Percentiles rank a stretch among this genome's conserved stretches.
Evolutionary conservation across 1,140 invertebrate genomes (phyloP).

Genomic region (Triops cancriformis): DNA sequence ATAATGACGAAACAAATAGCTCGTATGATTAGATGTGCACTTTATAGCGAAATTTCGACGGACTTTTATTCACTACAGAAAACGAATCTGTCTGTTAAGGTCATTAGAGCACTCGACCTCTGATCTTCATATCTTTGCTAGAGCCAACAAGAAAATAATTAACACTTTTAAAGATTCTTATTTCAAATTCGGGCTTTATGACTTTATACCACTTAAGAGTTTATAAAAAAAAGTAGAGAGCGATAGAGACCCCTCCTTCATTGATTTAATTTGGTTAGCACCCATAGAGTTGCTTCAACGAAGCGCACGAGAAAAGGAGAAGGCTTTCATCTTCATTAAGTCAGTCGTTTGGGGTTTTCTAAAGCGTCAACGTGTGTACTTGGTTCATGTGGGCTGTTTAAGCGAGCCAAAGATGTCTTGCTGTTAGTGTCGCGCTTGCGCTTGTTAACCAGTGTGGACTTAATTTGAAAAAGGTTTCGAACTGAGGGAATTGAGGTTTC

Average conservation of each 20-base stretch:
- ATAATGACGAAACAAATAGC: not conserved
- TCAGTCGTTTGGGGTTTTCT: not conserved
- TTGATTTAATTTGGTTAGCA: constrained; percentile 11
- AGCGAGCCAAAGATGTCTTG: not conserved
- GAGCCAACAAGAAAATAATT: not conserved
- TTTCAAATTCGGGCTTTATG: not conserved
- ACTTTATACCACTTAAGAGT: not conserved
- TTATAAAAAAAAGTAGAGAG: not conserved
- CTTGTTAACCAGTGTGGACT: too few species aligned
- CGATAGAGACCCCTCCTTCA: not conserved
- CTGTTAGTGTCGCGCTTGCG: not conserved
- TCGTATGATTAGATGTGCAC: not conserved
- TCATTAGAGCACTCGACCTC: not conserved
- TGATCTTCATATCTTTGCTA: not conserved
- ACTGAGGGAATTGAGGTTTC: not conserved
- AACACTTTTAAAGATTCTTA: not conserved
- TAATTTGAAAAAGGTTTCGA: too few species aligned
- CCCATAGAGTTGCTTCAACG: not conserved
- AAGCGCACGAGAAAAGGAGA: not conserved
- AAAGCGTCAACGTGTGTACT: not conserved
- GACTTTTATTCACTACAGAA: not conserved
- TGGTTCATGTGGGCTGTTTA: not conserved
- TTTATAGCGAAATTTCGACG: not conserved
- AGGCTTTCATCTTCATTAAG: constrained; percentile 1
- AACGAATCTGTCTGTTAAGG: not conserved